These are phyloP conservation scores for Limanda limanda DNA, from an alignment of 2,113 vertebrate genomes.

Conservation along the genomic window DNA sequence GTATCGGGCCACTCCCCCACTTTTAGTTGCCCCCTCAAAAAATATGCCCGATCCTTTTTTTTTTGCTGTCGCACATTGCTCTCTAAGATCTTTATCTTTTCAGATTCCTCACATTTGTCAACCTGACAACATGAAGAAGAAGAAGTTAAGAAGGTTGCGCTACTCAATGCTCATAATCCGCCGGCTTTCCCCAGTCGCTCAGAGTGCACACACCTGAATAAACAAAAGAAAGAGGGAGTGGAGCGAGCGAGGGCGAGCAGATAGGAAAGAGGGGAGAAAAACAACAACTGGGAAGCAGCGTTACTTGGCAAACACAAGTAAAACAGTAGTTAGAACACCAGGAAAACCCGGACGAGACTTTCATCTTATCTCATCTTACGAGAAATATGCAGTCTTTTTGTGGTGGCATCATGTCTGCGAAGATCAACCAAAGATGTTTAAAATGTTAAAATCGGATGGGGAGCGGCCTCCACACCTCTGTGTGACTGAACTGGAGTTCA, in stretches of 20 bases:
- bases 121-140: not conserved
- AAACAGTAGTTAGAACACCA: slow-evolving; percentile 52
- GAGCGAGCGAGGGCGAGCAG: slow-evolving; percentile 42
- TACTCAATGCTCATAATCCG: slow-evolving; percentile 38
- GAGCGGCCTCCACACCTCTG: slow-evolving; percentile 34
- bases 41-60: not conserved
- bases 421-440: slow-evolving; percentile 25
- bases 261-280: slow-evolving; percentile 22
- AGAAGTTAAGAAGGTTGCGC: slow-evolving; percentile 16
- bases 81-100: not conserved
- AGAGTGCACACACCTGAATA: slow-evolving; percentile 79
- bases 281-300: slow-evolving; percentile 41
- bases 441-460: slow-evolving; percentile 34
- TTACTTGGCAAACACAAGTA: slow-evolving; percentile 42
- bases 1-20: slow-evolving; percentile 26
- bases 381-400: slow-evolving; percentile 10
- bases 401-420: not conserved
- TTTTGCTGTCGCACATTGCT: not conserved
- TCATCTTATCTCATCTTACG: slow-evolving; percentile 25
- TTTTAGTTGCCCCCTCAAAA: slow-evolving; percentile 23
- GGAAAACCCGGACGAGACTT: slow-evolving; percentile 6
- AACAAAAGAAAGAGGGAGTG: slow-evolving; percentile 71
- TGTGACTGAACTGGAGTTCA: not conserved
- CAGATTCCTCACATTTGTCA: slow-evolving; percentile 11
- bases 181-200: slow-evolving; percentile 33